A percentile compares a stretch with the other conserved stretches of the same genome.
Evolutionary conservation across 2,113 vertebrate genomes (phyloP).

Genomic region (Maccullochella peelii): DNA sequence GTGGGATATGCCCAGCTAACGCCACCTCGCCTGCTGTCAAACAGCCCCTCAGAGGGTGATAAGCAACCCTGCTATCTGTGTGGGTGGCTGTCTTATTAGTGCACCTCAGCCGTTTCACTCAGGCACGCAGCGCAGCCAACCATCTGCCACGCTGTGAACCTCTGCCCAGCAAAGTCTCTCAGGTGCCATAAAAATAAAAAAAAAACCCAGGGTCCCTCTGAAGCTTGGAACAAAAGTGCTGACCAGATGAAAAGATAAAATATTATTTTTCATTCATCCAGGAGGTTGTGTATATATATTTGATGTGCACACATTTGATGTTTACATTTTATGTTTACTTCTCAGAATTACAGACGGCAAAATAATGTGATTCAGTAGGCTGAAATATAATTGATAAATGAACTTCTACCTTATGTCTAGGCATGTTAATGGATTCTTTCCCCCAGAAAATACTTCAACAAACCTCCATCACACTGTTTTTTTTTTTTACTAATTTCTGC

Average conservation of each 20-base stretch:
- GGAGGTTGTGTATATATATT: slow-evolving; percentile 15
- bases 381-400: background rate
- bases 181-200: slow-evolving; percentile 81
- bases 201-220: slow-evolving; percentile 51
- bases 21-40: slow-evolving; percentile 86
- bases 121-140: slow-evolving; percentile 93
- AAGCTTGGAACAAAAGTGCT: slow-evolving; percentile 67
- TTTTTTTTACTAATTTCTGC: background rate
- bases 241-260: slow-evolving; percentile 53
- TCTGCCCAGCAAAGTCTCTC: slow-evolving; percentile 88
- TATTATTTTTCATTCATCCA: slow-evolving; percentile 12
- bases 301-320: too few relatives aligned
- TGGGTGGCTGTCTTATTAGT: slow-evolving; percentile 93
- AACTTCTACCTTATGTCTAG: background rate
- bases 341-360: slow-evolving; percentile 2
- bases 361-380: slow-evolving; percentile 4
- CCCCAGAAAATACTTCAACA: background rate
- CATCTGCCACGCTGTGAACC: slow-evolving; percentile 93
- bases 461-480: background rate
- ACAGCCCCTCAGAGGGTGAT: slow-evolving; percentile 92
- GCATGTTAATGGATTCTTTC: slow-evolving; percentile 4
- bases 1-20: slow-evolving; percentile 46
- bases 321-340: too few relatives aligned
- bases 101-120: slow-evolving; percentile 91
- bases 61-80: slow-evolving; percentile 91